Conservation (phyloP, 1,140 invertebrate species). For the Halesus radiatus region DNA sequence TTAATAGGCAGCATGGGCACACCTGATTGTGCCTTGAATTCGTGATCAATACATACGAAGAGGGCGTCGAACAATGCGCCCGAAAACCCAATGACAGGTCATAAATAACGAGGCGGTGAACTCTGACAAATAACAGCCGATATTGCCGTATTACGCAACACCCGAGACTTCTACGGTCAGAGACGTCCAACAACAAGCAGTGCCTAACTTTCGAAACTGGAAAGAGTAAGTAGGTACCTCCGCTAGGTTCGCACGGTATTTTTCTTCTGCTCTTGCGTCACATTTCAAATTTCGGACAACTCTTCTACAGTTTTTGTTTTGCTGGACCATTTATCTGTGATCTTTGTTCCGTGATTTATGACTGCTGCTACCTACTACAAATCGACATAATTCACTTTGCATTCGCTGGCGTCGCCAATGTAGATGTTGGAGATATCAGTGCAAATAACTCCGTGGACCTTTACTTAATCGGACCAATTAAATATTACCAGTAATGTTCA, state of each 20-base stretch:
- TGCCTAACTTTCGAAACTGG: constrained; percentile 24
- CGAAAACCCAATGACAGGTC: not conserved
- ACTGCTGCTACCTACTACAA: not conserved
- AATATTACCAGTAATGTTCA: too few species aligned
- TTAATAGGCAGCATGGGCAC: not conserved
- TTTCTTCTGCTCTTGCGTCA: constrained; percentile 13
- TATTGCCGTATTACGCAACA: constrained; percentile 5
- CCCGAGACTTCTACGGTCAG: constrained; percentile 8
- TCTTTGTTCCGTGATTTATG: not conserved
- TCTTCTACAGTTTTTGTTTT: not conserved
- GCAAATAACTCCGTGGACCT: too few species aligned
- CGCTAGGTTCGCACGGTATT: constrained; percentile 21
- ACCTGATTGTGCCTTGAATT: constrained; percentile 2
- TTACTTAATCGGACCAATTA: too few species aligned
- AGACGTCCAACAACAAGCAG: not conserved
- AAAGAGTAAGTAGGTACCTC: not conserved
- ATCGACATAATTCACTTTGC: too few species aligned
- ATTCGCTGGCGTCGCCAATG: too few species aligned
- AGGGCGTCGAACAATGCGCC: constrained; percentile 25
- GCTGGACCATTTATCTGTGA: not conserved
- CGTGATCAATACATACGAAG: constrained; percentile 4
- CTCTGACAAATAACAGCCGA: constrained; percentile 20
- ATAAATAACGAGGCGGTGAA: constrained; percentile 30
- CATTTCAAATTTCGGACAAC: not conserved
- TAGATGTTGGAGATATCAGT: too few species aligned